Evolutionary conservation across 2,888 invertebrate genomes (phyloP), one percentile per base, ranked within the genome.

Genomic region (Epistrophe eligans): DNA sequence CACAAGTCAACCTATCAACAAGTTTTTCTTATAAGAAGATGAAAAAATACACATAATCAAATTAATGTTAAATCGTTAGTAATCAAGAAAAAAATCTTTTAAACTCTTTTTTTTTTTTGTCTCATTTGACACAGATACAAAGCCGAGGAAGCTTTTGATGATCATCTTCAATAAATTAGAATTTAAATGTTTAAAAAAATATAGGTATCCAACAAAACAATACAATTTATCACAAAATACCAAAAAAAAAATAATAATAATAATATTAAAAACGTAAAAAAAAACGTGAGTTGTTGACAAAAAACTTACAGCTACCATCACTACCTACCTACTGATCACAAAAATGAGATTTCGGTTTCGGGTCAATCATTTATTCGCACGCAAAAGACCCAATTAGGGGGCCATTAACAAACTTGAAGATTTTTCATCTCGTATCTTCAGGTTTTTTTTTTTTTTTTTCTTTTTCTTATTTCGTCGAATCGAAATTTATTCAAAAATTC

Each of bases 361-460:
- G 58, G 73, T 77, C 77, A 74, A 79, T 82, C 85, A 71, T 64
- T 50, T 71, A 82, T 77, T 82, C 73, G 82, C 82, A 82, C 64
- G 85, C 74, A 85, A 85, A 85, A 85, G 82, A 82, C 82, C 85
- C 73, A 85, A 85, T 85, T 85, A 85, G 84, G 77, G 35, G 71
- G 67, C 74, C 58, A 85, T 85, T 82, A 82, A 85, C 77, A 79
- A 71, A 64, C 60, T 38, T 70, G 70, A 15, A 52, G 38, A 40
- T 64, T 32, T 38, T 60, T 57, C 45, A 38, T 66, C 24, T 58
- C 15, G 55, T 55, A 55, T 55, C 55, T 55, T 28, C 15, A 28
- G 24, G 13, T 9, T 10, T 50, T 15, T 58, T 64, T 50, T 3
- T 35, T 9, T 15, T 76, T n/a, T 24, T 9, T 10, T 50, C 11